Evolutionary conservation across 2,888 invertebrate genomes (phyloP).

Genomic region (Trichogramma evanescens): DNA sequence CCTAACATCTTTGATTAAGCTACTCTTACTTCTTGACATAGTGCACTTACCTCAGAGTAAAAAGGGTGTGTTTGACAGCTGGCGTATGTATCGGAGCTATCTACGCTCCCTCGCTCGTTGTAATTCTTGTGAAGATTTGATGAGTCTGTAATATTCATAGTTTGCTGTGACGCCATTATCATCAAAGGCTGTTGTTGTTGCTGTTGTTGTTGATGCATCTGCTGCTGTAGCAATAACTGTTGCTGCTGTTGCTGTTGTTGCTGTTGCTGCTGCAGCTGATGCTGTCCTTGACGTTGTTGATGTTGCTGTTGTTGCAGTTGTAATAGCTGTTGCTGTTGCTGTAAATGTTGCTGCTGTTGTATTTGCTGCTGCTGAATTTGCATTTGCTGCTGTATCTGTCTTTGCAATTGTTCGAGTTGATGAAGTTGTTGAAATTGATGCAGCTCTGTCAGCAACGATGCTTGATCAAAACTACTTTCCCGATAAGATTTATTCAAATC

Average conservation of each 20-base stretch:
- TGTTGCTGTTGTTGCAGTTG: constrained; percentile 17
- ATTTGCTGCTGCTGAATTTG: constrained; percentile 19
- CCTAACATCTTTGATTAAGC: too few species aligned
- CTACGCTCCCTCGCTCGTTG: constrained; percentile 50
- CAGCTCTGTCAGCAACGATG: constrained; percentile 32
- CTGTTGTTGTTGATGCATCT: constrained; percentile 16
- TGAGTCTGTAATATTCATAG: constrained; percentile 14
- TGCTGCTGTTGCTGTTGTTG: constrained; percentile 15
- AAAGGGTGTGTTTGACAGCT: constrained; percentile 95
- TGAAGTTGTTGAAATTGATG: constrained; percentile 21
- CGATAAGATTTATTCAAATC: constrained; percentile 57
- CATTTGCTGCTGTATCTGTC: constrained; percentile 14
- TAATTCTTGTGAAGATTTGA: constrained; percentile 35
- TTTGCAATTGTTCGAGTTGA: neutral
- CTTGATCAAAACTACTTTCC: constrained; percentile 50
- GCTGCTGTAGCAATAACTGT: constrained; percentile 17
- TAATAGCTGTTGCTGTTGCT: neutral
- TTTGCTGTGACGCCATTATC: constrained; percentile 11
- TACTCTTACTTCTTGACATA: neutral
- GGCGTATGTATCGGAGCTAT: constrained; percentile 89
- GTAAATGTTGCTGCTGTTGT: constrained; percentile 7
- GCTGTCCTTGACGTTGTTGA: constrained; percentile 1
- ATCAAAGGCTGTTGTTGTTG: constrained; percentile 4
- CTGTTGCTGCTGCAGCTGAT: constrained; percentile 44
- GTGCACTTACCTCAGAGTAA: constrained; percentile 60